phyloP scores from a whole-genome alignment of 2,888 invertebrate species.

The Nudaria mundana region DNA sequence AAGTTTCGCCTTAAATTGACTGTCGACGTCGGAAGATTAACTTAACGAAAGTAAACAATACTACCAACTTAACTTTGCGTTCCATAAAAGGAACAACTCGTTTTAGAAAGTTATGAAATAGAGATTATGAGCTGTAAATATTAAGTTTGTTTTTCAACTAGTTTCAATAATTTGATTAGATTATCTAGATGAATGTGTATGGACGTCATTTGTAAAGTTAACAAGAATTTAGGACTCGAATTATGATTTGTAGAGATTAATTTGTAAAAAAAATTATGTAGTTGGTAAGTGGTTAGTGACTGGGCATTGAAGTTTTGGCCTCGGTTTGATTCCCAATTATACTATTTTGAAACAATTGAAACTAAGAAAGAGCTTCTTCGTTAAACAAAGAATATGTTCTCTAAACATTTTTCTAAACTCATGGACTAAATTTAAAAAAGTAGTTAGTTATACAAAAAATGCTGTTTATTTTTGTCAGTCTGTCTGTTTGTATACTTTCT shows the following conservation, averaged over 20 bases:
- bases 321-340: too few relatives aligned
- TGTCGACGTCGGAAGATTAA: constrained; percentile 31
- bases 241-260: constrained; percentile 1
- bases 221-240: constrained; percentile 27
- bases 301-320: too few relatives aligned
- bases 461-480: too few relatives aligned
- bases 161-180: constrained; percentile 64
- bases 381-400: too few relatives aligned
- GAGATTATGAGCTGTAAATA: neutral
- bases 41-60: constrained; percentile 32
- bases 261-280: neutral
- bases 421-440: too few relatives aligned
- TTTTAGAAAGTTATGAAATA: too few relatives aligned
- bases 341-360: too few relatives aligned
- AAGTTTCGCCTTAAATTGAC: constrained; percentile 31
- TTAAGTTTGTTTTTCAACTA: constrained; percentile 18
- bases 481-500: too few relatives aligned
- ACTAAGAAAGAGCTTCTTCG: too few relatives aligned
- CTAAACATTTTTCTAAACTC: too few relatives aligned
- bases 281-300: too few relatives aligned
- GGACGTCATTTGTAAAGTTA: constrained; percentile 64
- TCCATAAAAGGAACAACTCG: constrained; percentile 1
- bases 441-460: too few relatives aligned
- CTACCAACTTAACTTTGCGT: constrained; percentile 17
- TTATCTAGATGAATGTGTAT: constrained; percentile 76